These are phyloP conservation scores for Drosophila anceps DNA, from an alignment of 2,888 invertebrate genomes.

Conservation along the genomic window DNA sequence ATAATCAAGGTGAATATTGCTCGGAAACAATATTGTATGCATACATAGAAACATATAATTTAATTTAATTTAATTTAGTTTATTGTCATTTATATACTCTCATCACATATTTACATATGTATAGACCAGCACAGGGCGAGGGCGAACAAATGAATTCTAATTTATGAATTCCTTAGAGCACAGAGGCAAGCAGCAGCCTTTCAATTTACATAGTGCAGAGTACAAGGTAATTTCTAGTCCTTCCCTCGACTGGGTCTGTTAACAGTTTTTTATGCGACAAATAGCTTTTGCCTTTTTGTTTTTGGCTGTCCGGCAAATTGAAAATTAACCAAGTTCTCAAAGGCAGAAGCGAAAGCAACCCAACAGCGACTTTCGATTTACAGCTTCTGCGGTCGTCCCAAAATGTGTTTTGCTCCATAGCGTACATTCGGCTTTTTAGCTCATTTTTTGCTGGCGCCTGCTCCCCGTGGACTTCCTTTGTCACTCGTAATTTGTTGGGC, in stretches of 20 bases:
- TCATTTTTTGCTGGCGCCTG: constrained; percentile 23
- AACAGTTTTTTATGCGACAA: constrained; percentile 21
- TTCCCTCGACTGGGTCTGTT: neutral
- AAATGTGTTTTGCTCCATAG: constrained; percentile 39
- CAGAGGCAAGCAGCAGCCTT: neutral
- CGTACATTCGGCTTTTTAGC: constrained; percentile 18
- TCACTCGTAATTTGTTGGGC: constrained; percentile 55
- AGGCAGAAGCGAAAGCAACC: neutral
- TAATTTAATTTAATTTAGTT: too few relatives aligned
- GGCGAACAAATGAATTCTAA: neutral
- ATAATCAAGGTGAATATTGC: neutral
- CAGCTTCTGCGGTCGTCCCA: constrained; percentile 27
- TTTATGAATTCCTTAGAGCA: constrained; percentile 1
- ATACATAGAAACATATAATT: neutral
- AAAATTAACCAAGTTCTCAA: constrained; percentile 67
- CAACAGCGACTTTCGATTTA: constrained; percentile 44
- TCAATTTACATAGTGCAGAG: neutral
- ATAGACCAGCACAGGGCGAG: neutral
- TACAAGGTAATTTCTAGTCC: constrained; percentile 1
- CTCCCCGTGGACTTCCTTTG: constrained; percentile 62
- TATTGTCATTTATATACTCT: neutral
- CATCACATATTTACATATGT: too few relatives aligned
- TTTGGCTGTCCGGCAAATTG: constrained; percentile 61
- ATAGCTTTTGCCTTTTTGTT: constrained; percentile 27
- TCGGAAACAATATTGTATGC: neutral